These are phyloP conservation scores for Caerostris extrusa DNA, from an alignment of 1,140 invertebrate genomes.

Conservation along the genomic window DNA sequence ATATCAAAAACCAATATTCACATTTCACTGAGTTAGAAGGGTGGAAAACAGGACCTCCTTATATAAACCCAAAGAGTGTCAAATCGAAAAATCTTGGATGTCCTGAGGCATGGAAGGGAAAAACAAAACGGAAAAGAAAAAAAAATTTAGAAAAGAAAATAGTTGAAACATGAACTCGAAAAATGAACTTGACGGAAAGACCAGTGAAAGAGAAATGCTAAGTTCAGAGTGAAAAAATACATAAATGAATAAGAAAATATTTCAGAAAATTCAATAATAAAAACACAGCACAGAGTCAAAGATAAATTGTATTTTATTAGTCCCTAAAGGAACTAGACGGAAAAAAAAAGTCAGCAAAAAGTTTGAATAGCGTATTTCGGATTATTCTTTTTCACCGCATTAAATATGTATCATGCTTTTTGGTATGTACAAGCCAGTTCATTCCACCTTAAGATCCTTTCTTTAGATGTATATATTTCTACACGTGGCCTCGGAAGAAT, in stretches of 20 bases:
- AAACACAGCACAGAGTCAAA: constrained; percentile 21
- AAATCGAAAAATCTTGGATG: background rate
- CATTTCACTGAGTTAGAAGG: background rate
- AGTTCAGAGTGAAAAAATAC: background rate
- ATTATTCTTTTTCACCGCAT: background rate
- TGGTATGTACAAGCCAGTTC: too few species aligned
- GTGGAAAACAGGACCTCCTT: background rate
- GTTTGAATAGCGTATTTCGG: background rate
- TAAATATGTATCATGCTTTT: constrained; percentile 48
- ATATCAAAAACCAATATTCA: constrained; percentile 49
- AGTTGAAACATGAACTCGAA: constrained; percentile 32
- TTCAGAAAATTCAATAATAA: constrained; percentile 9
- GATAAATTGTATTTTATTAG: constrained; percentile 67
- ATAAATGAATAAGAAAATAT: background rate
- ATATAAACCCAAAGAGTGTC: background rate
- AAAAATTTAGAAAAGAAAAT: background rate
- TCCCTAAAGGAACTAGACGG: background rate
- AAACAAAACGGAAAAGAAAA: background rate
- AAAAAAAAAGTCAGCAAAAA: constrained; percentile 44
- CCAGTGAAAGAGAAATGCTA: background rate
- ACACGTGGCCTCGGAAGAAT: background rate
- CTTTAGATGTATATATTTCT: background rate
- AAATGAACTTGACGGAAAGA: constrained; percentile 28
- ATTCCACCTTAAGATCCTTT: background rate
- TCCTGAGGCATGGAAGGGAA: background rate